Evolutionary conservation across 2,797 vertebrate genomes (phyloP).

Genomic region (Amblyraja radiata): DNA sequence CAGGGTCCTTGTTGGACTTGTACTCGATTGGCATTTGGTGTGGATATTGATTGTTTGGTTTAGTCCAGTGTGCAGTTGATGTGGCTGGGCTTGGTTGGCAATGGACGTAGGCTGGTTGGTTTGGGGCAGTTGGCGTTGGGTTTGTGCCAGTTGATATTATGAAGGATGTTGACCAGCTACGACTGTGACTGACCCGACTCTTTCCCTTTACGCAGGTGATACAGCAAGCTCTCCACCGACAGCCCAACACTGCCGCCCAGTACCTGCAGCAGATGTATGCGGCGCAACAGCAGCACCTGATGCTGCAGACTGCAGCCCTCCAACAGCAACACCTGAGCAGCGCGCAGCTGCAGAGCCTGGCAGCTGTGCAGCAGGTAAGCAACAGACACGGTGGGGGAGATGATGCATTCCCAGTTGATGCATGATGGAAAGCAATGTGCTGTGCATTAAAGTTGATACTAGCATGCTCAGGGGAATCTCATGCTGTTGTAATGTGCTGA

Average conservation of each 20-base stretch:
- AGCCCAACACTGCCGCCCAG: constrained; percentile 81
- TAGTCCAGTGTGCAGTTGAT: no score
- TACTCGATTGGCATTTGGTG: no score
- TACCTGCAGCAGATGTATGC: constrained; percentile 93
- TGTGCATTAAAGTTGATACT: not conserved
- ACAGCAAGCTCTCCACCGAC: constrained; percentile 83
- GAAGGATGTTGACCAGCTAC: no score
- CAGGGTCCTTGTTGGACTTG: no score
- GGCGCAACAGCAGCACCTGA: constrained; percentile 87
- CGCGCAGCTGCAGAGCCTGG: constrained; percentile 77
- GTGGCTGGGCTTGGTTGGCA: no score
- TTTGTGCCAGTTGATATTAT: no score
- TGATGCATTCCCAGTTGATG: not conserved
- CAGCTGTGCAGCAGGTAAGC: constrained; percentile 74
- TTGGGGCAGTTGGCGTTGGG: no score
- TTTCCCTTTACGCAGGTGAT: constrained; percentile 64
- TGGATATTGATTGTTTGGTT: no score
- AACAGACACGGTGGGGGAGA: no score
- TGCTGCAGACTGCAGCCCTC: constrained; percentile 82
- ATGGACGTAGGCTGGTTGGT: no score
- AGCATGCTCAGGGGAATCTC: not conserved
- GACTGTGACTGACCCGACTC: not conserved
- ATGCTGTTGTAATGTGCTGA: no score
- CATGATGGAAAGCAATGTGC: no score
- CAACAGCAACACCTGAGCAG: constrained; percentile 78